These are phyloP conservation scores for Cephus spinipes DNA, from an alignment of 2,888 invertebrate genomes.

Conservation along the genomic window DNA sequence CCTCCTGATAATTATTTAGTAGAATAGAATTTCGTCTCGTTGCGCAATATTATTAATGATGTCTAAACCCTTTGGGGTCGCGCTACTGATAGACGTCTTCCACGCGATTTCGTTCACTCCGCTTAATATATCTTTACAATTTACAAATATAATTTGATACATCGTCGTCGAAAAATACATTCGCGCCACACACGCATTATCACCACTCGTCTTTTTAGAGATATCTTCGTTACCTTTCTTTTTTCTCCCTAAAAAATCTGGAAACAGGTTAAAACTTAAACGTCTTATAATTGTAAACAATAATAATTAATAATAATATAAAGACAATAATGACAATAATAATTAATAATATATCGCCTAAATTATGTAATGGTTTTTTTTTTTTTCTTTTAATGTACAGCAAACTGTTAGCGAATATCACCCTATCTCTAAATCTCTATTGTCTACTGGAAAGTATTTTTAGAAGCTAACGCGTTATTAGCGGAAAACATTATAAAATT, in stretches of 20 bases:
- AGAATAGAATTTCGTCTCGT: slow-evolving; percentile 12
- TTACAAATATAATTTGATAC: slow-evolving; percentile 64
- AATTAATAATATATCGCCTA: slow-evolving; percentile 35
- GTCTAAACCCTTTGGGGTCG: neutral
- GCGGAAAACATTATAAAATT: slow-evolving; percentile 18
- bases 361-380: slow-evolving; percentile 21
- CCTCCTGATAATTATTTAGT: slow-evolving; percentile 15
- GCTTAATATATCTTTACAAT: slow-evolving; percentile 59
- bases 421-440: slow-evolving; percentile 28
- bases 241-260: slow-evolving; percentile 47
- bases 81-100: neutral
- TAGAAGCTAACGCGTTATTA: slow-evolving; percentile 33
- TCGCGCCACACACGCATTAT: slow-evolving; percentile 48
- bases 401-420: slow-evolving; percentile 34
- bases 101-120: slow-evolving; percentile 13
- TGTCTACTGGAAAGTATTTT: slow-evolving; percentile 39
- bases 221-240: slow-evolving; percentile 18
- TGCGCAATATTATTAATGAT: slow-evolving; percentile 10
- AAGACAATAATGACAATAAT: slow-evolving; percentile 31
- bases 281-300: slow-evolving; percentile 43
- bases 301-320: slow-evolving; percentile 26
- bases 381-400: slow-evolving; percentile 40
- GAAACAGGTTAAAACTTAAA: slow-evolving; percentile 54
- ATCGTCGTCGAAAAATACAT: slow-evolving; percentile 61
- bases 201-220: slow-evolving; percentile 34